phyloP scores from a whole-genome alignment of 2,113 vertebrate genomes.

The Strigops habroptila region DNA sequence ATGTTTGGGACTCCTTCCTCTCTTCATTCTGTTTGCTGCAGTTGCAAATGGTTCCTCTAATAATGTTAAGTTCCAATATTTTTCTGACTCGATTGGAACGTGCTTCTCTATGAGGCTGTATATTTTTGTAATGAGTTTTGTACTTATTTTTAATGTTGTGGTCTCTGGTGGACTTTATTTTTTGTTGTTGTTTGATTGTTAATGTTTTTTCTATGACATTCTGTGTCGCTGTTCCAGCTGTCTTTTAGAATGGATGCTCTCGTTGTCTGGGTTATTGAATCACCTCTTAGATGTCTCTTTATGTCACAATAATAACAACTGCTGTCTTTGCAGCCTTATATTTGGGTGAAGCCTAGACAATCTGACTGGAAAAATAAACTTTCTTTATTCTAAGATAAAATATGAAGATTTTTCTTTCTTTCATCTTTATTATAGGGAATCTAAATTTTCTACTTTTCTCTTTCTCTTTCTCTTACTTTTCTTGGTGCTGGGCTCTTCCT shows the following conservation, averaged over 20 bases:
- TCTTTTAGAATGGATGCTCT: conserved; percentile 77
- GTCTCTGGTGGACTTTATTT: conserved; percentile 82
- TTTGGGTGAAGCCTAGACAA: conserved; percentile 92
- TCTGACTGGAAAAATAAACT: conserved; percentile 97
- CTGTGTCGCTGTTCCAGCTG: conserved; percentile 81
- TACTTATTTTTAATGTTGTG: conserved; percentile 86
- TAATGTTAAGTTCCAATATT: conserved; percentile 83
- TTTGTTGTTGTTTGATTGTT: conserved; percentile 85
- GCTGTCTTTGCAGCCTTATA: conserved; percentile 89
- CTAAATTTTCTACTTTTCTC: conserved; percentile 89
- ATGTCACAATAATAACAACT: conserved; percentile 74
- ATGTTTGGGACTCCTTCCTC: conserved; percentile 72
- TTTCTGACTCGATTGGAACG: conserved; percentile 82
- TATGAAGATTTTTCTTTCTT: conserved; percentile 87
- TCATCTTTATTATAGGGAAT: conserved; percentile 85
- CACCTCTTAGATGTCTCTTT: conserved; percentile 76
- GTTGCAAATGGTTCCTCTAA: conserved; percentile 74
- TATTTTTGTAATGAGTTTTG: conserved; percentile 95
- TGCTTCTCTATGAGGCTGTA: conserved; percentile 93
- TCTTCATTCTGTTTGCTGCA: conserved; percentile 72
- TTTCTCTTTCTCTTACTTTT: conserved; percentile 86
- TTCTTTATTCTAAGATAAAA: conserved; percentile 90
- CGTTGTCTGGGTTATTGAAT: conserved; percentile 78
- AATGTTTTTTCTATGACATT: conserved; percentile 83
- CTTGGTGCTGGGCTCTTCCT: conserved; percentile 92